phyloP scores from a whole-genome alignment of 2,797 vertebrate species.

The Garrulus glandarius region DNA sequence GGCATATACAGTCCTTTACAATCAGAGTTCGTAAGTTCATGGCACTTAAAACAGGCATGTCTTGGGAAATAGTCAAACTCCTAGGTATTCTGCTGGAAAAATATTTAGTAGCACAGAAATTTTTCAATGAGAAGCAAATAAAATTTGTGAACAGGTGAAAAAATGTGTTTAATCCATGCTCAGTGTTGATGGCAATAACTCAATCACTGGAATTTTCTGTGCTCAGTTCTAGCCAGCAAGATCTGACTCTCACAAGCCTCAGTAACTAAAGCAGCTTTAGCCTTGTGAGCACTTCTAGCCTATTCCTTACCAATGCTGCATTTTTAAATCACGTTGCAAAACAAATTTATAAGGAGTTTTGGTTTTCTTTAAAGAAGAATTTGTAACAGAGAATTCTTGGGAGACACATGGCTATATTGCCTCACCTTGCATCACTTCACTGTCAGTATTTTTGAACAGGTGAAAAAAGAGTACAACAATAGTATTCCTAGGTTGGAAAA shows the following conservation, averaged over 20 bases:
- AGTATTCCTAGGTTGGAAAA: neutral
- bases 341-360: rapidly evolving
- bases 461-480: neutral
- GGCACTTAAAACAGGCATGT: neutral
- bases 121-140: neutral
- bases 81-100: neutral
- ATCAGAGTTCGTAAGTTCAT: neutral
- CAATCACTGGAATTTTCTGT: neutral
- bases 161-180: neutral
- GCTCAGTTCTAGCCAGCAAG: neutral
- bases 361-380: neutral
- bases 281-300: neutral
- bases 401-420: neutral
- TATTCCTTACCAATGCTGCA: neutral
- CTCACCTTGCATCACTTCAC: neutral
- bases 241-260: neutral
- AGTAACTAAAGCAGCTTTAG: neutral
- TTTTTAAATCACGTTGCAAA: neutral
- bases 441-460: neutral
- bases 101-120: neutral
- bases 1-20: neutral
- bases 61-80: neutral
- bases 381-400: neutral
- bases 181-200: neutral
- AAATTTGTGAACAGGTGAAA: neutral